A percentile compares a stretch with the other conserved stretches of the same genome.
These are phyloP conservation scores for Geodia barretti DNA, from an alignment of 37 sponge, comb jelly and placozoan species.

Conservation along the genomic window DNA sequence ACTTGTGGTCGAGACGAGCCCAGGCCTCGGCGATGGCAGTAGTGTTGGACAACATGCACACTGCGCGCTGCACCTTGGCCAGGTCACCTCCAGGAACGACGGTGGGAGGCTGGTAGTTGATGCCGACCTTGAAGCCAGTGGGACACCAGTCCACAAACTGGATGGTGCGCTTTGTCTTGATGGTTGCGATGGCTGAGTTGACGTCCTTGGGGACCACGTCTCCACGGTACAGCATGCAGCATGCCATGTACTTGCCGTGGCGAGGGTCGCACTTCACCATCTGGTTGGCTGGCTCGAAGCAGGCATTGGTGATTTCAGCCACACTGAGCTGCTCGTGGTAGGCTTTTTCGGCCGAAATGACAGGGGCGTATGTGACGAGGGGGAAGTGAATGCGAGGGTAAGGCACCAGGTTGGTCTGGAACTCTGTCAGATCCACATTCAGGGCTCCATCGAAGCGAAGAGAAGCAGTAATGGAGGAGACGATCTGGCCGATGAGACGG, in stretches of 20 bases:
- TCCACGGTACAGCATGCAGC: conserved; percentile 94
- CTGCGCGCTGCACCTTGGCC: conserved; percentile 95
- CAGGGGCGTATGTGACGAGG: conserved; percentile 90
- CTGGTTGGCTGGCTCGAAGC: conserved; percentile 96
- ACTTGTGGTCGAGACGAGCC: conserved; percentile 98
- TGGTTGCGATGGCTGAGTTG: conserved; percentile 94
- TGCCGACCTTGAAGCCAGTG: conserved; percentile 99
- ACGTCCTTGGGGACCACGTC: conserved; percentile 98
- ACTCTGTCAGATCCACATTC: conserved; percentile 94
- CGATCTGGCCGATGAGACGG: conserved; percentile 91
- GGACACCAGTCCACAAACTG: conserved; percentile 99
- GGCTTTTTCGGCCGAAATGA: conserved; percentile 83
- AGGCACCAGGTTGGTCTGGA: conserved; percentile 97
- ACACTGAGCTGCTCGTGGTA: conserved; percentile 91
- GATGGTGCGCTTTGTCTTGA: conserved; percentile 97
- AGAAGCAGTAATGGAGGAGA: conserved; percentile 99
- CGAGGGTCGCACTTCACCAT: conserved; percentile 97
- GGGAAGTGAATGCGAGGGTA: conserved; percentile 98
- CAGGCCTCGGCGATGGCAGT: conserved; percentile 98
- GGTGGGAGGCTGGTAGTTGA: conserved; percentile 98
- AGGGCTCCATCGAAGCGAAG: conserved; percentile 95
- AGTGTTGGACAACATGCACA: conserved; percentile 98
- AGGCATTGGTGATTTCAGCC: conserved; percentile 91
- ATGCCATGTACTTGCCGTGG: conserved; percentile 97
- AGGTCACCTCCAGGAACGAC: conserved; percentile 95